phyloP scores from a whole-genome alignment of 2,888 invertebrate species.

The Zootermopsis nevadensis region DNA sequence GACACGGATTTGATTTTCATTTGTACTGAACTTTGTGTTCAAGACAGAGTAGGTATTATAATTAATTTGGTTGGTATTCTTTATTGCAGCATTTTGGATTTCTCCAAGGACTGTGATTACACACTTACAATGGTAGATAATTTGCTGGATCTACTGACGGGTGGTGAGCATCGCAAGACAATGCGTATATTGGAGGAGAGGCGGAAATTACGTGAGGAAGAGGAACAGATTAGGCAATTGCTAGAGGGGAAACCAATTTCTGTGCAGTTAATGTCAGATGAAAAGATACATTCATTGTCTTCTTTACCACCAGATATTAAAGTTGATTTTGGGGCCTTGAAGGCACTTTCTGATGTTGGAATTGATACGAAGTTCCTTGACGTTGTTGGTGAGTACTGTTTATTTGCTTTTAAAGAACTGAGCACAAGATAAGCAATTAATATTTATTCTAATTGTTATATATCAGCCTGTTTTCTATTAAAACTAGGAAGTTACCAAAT shows the following conservation, averaged over 20 bases:
- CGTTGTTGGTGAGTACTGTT: constrained; percentile 67
- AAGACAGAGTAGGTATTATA: background rate
- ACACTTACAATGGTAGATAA: constrained; percentile 82
- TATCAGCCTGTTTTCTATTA: too few species aligned
- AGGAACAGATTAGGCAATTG: constrained; percentile 67
- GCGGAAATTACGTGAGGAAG: constrained; percentile 73
- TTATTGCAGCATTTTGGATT: constrained; percentile 73
- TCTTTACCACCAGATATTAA: constrained; percentile 36
- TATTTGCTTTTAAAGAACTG: background rate
- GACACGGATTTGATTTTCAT: too few species aligned
- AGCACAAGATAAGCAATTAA: background rate
- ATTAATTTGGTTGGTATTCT: constrained; percentile 5
- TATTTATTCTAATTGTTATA: too few species aligned
- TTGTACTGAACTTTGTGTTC: too few species aligned
- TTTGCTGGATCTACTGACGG: constrained; percentile 82
- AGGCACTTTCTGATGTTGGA: constrained; percentile 73
- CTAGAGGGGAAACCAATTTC: constrained; percentile 53
- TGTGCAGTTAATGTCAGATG: constrained; percentile 60
- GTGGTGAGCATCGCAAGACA: constrained; percentile 84
- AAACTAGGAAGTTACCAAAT: too few species aligned
- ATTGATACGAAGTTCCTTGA: constrained; percentile 87
- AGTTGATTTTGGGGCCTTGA: constrained; percentile 46
- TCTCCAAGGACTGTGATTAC: constrained; percentile 84
- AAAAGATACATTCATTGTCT: constrained; percentile 18
- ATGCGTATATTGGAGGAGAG: constrained; percentile 77